Evolutionary conservation across 2,888 invertebrate species (phyloP).

Genomic region (Sicus ferrugineus): DNA sequence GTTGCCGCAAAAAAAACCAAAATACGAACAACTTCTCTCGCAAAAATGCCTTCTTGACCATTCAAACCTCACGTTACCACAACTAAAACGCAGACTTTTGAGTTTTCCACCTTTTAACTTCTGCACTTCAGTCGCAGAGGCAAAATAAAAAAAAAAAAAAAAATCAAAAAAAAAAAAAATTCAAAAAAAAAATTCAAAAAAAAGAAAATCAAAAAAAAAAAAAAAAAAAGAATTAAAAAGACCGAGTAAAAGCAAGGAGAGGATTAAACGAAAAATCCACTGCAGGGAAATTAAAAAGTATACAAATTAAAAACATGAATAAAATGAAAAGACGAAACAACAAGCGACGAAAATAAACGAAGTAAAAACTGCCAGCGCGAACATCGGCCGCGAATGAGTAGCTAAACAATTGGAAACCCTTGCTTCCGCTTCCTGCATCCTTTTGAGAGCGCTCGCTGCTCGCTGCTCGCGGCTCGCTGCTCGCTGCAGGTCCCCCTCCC

Average conservation of each 20-base stretch:
- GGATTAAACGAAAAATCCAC: background rate
- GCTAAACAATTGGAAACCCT: slow-evolving; percentile 14
- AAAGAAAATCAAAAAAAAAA: background rate
- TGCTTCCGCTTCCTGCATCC: slow-evolving; percentile 2
- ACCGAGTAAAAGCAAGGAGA: background rate
- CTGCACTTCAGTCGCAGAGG: no score
- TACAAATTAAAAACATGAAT: background rate
- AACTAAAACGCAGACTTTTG: no score
- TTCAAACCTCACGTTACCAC: no score
- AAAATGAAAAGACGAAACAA: background rate
- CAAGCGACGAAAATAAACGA: background rate
- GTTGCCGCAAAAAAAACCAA: no score
- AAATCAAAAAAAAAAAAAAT: background rate
- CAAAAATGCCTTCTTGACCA: no score
- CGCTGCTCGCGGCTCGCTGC: background rate
- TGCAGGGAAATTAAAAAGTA: background rate
- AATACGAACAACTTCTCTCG: no score
- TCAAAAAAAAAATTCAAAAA: background rate
- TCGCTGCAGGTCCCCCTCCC: background rate
- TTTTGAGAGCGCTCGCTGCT: background rate
- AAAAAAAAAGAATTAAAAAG: background rate
- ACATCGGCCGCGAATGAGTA: slow-evolving; percentile 11
- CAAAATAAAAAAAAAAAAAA: background rate
- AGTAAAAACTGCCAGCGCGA: background rate
- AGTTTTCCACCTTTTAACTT: no score